Evolutionary conservation across 2,113 vertebrate genomes (phyloP).

Genomic region (Xenopus tropicalis): DNA sequence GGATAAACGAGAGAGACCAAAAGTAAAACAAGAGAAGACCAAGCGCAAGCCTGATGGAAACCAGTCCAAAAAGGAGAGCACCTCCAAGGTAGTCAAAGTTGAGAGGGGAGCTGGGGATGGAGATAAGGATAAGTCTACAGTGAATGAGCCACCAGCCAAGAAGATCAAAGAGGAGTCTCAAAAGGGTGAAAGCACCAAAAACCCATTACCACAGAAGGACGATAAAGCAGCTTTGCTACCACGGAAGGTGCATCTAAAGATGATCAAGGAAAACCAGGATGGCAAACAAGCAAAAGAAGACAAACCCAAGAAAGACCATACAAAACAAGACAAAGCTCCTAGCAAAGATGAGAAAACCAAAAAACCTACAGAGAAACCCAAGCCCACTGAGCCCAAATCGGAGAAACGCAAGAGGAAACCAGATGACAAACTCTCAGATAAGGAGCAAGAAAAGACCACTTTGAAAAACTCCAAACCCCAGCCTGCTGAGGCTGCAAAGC

Average conservation of each 20-base stretch:
- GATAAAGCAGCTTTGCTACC: constrained; percentile 67
- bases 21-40: constrained; percentile 72
- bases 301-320: constrained; percentile 66
- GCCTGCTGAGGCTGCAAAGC: constrained; percentile 58
- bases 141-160: constrained; percentile 65
- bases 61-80: constrained; percentile 71
- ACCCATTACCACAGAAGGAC: constrained; percentile 66
- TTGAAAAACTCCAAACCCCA: constrained; percentile 66
- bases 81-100: constrained; percentile 64
- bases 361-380: constrained; percentile 68
- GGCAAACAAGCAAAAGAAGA: constrained; percentile 71
- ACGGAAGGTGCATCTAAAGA: constrained; percentile 70
- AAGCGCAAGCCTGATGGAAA: constrained; percentile 74
- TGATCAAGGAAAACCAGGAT: constrained; percentile 70
- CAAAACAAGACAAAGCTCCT: constrained; percentile 62
- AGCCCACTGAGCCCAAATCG: constrained; percentile 64
- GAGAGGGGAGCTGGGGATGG: constrained; percentile 62
- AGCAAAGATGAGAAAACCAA: constrained; percentile 74
- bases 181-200: constrained; percentile 65
- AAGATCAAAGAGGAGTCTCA: constrained; percentile 74
- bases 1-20: constrained; percentile 72
- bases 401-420: constrained; percentile 78
- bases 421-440: constrained; percentile 68
- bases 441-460: constrained; percentile 60
- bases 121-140: constrained; percentile 68